Evolutionary conservation across 1,140 invertebrate species (phyloP).

Genomic region (Colletes latitarsis): DNA sequence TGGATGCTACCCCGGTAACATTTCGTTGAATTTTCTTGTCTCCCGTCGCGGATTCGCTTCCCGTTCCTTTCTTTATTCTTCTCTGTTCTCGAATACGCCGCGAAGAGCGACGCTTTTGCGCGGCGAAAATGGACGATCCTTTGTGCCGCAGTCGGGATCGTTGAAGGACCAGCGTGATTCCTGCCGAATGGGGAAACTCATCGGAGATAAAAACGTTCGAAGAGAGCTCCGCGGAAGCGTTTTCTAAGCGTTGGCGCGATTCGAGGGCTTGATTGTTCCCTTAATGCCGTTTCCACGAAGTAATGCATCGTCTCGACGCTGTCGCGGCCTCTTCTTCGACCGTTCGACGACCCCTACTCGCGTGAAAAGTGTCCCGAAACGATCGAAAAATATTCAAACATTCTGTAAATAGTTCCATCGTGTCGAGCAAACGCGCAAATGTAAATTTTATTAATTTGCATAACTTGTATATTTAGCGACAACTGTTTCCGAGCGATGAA

Average conservation of each 20-base stretch:
- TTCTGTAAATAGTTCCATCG: too few relatives aligned
- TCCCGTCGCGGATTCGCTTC: not conserved
- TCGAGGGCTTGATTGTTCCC: constrained; percentile 51
- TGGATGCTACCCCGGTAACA: not conserved
- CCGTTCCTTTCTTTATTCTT: not conserved
- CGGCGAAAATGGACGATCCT: constrained; percentile 33
- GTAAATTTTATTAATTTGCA: too few relatives aligned
- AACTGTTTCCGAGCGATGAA: too few relatives aligned
- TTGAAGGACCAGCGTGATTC: constrained; percentile 39
- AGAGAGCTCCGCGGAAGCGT: constrained; percentile 14
- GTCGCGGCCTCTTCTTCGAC: not conserved
- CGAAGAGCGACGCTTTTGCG: not conserved
- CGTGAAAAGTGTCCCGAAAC: too few relatives aligned
- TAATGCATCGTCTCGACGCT: constrained; percentile 9
- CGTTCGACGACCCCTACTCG: not conserved
- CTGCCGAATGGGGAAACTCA: constrained; percentile 33
- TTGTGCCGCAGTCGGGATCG: constrained; percentile 25
- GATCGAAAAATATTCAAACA: too few relatives aligned
- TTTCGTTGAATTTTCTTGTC: not conserved
- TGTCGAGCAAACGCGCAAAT: too few relatives aligned
- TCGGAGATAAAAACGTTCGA: constrained; percentile 45
- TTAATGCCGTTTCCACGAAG: constrained; percentile 41
- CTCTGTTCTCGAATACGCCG: constrained; percentile 7
- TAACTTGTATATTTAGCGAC: too few relatives aligned
- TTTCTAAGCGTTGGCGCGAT: constrained; percentile 42